A percentile compares a stretch with the other conserved stretches of the same genome.
These are phyloP conservation scores for Empis livida DNA, from an alignment of 2,888 invertebrate genomes.

Conservation along the genomic window DNA sequence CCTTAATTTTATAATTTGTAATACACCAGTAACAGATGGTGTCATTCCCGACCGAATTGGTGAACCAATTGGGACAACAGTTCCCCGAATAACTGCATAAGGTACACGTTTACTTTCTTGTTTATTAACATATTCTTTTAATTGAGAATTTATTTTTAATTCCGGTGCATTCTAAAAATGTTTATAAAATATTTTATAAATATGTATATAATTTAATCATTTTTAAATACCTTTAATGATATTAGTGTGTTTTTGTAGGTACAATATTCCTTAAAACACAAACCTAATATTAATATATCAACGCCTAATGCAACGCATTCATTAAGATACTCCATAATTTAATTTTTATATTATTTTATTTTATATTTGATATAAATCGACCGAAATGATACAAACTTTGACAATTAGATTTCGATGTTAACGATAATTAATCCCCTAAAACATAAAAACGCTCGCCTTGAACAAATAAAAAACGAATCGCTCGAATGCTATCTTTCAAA, in stretches of 20 bases:
- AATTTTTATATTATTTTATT: constrained; percentile 4
- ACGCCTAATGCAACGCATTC: constrained; percentile 62
- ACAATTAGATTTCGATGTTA: too few species aligned
- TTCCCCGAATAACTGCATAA: constrained; percentile 63
- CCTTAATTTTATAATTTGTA: constrained; percentile 60
- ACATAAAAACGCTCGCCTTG: too few species aligned
- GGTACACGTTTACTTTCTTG: constrained; percentile 51
- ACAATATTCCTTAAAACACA: constrained; percentile 61
- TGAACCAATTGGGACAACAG: constrained; percentile 60
- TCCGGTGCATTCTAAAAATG: constrained; percentile 51
- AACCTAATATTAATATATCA: constrained; percentile 58
- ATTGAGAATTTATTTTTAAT: constrained; percentile 48
- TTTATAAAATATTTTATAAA: neutral
- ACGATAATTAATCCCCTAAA: too few species aligned
- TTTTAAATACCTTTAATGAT: constrained; percentile 54
- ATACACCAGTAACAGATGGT: constrained; percentile 58
- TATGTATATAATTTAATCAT: neutral
- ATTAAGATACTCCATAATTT: constrained; percentile 59
- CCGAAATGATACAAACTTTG: too few species aligned
- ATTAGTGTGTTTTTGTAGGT: constrained; percentile 59
- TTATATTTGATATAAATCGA: too few species aligned
- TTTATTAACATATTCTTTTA: constrained; percentile 48
- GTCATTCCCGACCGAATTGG: constrained; percentile 64
- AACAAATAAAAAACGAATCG: too few species aligned
- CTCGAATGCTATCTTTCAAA: too few species aligned